phyloP scores from a whole-genome alignment of 2,797 vertebrate species.

The Thripadectes ignobilis region DNA sequence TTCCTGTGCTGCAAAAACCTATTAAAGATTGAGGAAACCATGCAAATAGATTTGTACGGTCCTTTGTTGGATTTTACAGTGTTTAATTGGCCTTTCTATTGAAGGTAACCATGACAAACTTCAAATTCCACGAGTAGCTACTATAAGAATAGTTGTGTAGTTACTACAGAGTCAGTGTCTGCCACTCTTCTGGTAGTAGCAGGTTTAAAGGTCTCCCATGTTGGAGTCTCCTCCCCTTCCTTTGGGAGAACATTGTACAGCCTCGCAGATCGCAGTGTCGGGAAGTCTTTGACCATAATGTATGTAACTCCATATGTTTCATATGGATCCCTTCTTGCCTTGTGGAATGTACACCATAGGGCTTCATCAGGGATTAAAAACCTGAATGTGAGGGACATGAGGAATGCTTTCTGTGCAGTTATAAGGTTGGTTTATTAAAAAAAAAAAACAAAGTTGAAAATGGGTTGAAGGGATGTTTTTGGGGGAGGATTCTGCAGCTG shows the following conservation, averaged over 20 bases:
- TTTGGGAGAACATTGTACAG: conserved; percentile 24
- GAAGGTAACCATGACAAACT: conserved; percentile 68
- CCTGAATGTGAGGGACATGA: neutral
- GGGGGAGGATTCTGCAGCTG: neutral
- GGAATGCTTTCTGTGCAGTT: neutral
- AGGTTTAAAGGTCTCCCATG: neutral
- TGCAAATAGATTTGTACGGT: conserved; percentile 75
- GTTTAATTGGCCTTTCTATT: conserved; percentile 67
- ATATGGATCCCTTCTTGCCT: neutral
- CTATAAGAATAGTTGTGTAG: conserved; percentile 16
- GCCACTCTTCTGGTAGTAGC: neutral
- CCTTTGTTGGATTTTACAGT: conserved; percentile 66
- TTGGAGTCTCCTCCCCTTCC: conserved; percentile 4
- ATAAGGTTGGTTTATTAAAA: neutral
- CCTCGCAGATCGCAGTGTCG: conserved; percentile 17
- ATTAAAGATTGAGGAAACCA: conserved; percentile 70
- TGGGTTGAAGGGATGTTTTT: neutral
- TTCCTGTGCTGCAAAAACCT: conserved; percentile 70
- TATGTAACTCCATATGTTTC: conserved; percentile 17
- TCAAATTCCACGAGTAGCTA: conserved; percentile 48
- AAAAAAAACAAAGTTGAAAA: neutral
- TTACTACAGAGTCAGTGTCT: conserved; percentile 57
- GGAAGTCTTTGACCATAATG: conserved; percentile 52
- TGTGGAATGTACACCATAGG: neutral
- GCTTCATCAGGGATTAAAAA: neutral